Conservation (phyloP, 2,797 vertebrate species). For the Avahi laniger region DNA sequence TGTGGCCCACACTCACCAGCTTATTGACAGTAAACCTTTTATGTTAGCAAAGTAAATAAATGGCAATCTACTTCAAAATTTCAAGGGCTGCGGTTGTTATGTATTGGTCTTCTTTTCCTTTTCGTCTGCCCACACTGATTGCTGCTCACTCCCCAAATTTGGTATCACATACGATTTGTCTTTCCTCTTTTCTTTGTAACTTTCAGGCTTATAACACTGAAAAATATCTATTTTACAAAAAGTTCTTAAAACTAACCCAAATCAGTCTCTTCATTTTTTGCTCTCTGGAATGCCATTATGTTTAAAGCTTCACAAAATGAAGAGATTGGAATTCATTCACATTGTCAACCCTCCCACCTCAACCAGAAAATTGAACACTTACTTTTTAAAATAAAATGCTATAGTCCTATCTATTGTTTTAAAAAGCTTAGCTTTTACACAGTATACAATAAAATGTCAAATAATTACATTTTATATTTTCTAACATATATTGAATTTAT, state of each 20-base stretch:
- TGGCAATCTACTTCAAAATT: background rate
- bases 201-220: background rate
- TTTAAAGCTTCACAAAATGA: background rate
- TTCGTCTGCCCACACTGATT: background rate
- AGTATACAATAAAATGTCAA: background rate
- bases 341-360: background rate
- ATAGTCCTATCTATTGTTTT: background rate
- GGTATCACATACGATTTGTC: background rate
- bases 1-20: background rate
- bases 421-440: background rate
- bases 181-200: background rate
- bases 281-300: background rate
- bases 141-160: background rate
- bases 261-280: background rate
- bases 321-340: background rate
- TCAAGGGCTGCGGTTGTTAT: background rate
- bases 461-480: background rate
- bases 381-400: background rate
- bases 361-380: background rate
- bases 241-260: background rate
- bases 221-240: background rate
- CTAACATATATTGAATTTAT: background rate
- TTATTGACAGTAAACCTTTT: background rate
- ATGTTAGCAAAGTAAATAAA: background rate
- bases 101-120: background rate